These are phyloP conservation scores for Megaceryle torquata DNA, from an alignment of 2,113 vertebrate genomes.

Conservation along the genomic window DNA sequence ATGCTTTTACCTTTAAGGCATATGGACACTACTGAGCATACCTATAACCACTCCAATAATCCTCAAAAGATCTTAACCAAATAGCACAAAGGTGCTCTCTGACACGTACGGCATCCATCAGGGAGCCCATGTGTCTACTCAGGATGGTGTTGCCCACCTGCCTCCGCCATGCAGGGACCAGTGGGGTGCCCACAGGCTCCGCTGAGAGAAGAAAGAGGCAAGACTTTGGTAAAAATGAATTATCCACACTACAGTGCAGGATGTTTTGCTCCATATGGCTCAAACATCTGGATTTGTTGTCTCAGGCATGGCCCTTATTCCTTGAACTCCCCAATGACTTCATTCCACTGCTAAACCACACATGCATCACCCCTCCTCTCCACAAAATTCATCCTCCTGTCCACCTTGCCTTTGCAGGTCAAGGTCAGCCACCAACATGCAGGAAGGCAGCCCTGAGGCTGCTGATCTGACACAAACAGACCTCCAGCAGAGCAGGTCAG, in stretches of 20 bases:
- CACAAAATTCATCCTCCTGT: background rate
- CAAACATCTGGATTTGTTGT: background rate
- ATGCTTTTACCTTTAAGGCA: background rate
- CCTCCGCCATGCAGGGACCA: background rate
- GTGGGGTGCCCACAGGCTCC: rapidly evolving
- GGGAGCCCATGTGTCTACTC: rapidly evolving
- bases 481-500: background rate
- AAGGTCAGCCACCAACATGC: background rate
- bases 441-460: background rate
- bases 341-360: background rate
- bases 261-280: background rate
- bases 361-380: background rate
- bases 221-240: background rate
- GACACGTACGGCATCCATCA: background rate
- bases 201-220: background rate
- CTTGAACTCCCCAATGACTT: background rate
- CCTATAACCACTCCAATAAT: background rate
- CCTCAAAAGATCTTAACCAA: background rate
- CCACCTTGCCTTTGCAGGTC: background rate
- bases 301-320: background rate
- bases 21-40: background rate
- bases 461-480: background rate
- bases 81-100: background rate
- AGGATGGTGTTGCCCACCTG: background rate
- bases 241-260: rapidly evolving